Percentiles rank a stretch among this genome's conserved stretches.
Conservation (phyloP, 2,888 invertebrate genomes). For the Drosophila lacicola region DNA sequence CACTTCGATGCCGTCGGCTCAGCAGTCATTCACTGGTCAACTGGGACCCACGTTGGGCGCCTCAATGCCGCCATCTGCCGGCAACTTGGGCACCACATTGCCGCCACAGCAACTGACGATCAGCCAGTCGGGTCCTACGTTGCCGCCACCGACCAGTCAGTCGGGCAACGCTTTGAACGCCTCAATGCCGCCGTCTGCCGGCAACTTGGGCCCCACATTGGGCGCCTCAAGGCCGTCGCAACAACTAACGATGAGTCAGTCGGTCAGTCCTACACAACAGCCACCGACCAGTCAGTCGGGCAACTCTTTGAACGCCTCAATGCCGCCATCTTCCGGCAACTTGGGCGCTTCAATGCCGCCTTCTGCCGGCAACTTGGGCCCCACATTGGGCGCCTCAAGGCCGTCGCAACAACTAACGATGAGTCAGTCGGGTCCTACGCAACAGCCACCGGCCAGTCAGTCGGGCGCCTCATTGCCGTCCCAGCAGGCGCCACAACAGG, state of each 20-base stretch:
- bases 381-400: not conserved
- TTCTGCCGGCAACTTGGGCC: not conserved
- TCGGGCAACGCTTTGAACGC: not conserved
- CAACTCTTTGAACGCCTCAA: not conserved
- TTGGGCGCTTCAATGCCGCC: not conserved
- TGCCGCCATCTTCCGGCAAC: not conserved
- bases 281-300: slow-evolving; percentile 8
- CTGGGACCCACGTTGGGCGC: not conserved
- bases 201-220: not conserved
- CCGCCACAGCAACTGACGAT: too few relatives aligned
- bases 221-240: not conserved
- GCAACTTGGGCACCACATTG: too few relatives aligned
- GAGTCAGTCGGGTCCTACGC: slow-evolving; percentile 2
- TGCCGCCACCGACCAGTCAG: too few relatives aligned
- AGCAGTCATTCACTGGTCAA: not conserved
- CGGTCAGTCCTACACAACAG: slow-evolving; percentile 2
- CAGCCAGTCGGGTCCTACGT: too few relatives aligned
- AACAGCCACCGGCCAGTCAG: slow-evolving; percentile 12
- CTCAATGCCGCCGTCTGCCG: too few relatives aligned
- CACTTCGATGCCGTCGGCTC: not conserved
- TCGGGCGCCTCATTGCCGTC: not conserved
- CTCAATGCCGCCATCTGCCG: too few relatives aligned
- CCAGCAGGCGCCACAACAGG: not conserved
- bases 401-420: not conserved
- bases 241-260: not conserved